A percentile compares a stretch with the other conserved stretches of the same genome.
These are phyloP conservation scores for Dolichopus griseipennis DNA, from an alignment of 2,888 invertebrate species.

Conservation along the genomic window DNA sequence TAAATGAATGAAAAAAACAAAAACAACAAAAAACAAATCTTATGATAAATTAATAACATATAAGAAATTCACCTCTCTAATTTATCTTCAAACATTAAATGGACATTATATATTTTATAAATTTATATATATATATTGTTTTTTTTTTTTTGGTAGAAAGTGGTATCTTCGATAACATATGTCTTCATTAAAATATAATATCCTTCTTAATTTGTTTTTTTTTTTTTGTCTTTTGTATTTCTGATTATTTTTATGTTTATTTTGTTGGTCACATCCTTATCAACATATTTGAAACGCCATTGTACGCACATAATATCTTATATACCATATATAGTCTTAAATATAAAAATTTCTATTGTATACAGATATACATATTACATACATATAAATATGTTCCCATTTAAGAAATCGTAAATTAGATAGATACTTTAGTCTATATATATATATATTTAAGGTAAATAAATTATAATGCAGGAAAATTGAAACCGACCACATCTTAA, in stretches of 20 bases:
- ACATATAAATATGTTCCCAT: too few species aligned
- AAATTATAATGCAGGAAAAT: too few species aligned
- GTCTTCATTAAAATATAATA: slow-evolving; percentile 4
- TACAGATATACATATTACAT: too few species aligned
- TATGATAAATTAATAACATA: not conserved
- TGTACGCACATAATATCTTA: not conserved
- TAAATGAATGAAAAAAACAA: not conserved
- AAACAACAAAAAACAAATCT: not conserved
- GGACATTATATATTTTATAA: not conserved
- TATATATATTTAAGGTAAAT: too few species aligned
- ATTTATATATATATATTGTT: too few species aligned
- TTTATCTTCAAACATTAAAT: not conserved
- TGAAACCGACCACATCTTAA: too few species aligned
- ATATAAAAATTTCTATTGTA: too few species aligned
- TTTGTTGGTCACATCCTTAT: not conserved
- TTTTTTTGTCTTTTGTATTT: too few species aligned
- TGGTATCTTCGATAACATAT: not conserved
- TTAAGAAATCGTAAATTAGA: too few species aligned
- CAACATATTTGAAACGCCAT: not conserved
- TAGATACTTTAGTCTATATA: too few species aligned
- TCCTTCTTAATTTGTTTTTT: not conserved
- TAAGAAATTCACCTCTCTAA: not conserved
- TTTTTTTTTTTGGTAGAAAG: too few species aligned
- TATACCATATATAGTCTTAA: not conserved
- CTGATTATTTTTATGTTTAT: too few species aligned